Evolutionary conservation across 1,140 invertebrate genomes (phyloP).

Genomic region (Drosophila neocordata): DNA sequence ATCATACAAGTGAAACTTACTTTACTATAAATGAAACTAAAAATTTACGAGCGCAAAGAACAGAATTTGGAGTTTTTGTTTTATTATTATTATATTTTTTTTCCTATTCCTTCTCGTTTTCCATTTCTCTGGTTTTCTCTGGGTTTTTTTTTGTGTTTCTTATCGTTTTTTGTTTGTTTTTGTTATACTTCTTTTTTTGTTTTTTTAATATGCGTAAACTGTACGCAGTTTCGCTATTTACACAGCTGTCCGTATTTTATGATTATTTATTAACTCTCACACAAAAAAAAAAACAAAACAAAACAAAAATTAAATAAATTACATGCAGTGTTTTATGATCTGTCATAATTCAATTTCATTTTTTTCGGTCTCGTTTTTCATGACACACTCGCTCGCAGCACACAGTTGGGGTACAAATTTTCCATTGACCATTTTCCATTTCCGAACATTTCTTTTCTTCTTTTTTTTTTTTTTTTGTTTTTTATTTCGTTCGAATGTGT

Average conservation of each 20-base stretch:
- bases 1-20: conserved; percentile 77
- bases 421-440: conserved; percentile 50
- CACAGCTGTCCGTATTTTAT: conserved; percentile 68
- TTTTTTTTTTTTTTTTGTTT: no score
- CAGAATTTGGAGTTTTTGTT: conserved; percentile 30
- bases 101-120: conserved; percentile 11
- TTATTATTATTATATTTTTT: not conserved
- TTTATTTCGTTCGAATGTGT: no score
- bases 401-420: conserved; percentile 70
- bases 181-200: conserved; percentile 9
- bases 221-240: conserved; percentile 71
- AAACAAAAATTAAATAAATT: conserved; percentile 60
- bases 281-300: conserved; percentile 6
- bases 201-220: conserved; percentile 41
- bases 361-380: conserved; percentile 42
- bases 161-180: conserved; percentile 33
- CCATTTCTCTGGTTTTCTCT: no score
- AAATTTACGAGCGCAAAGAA: conserved; percentile 45
- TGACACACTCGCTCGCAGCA: not conserved
- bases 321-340: conserved; percentile 61
- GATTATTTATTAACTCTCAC: conserved; percentile 58
- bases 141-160: conserved; percentile 8
- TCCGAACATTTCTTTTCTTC: conserved; percentile 33
- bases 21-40: conserved; percentile 39
- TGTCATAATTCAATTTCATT: conserved; percentile 62